Percentiles rank a stretch among this genome's conserved stretches.
Conservation (phyloP, 1,140 invertebrate genomes). For the Venustaconcha ellipsiformis region DNA sequence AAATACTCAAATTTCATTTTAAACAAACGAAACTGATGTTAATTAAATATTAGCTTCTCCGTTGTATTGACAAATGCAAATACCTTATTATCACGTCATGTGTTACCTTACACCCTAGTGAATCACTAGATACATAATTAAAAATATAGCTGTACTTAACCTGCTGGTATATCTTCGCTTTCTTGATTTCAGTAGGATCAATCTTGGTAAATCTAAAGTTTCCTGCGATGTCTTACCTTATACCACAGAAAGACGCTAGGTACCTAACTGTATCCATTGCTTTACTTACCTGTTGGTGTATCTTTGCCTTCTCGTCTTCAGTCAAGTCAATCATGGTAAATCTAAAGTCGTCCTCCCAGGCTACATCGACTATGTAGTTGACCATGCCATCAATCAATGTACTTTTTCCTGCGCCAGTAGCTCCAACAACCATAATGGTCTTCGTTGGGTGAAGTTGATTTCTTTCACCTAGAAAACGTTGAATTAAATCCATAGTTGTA, state of each 20-base stretch:
- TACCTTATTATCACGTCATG: too few relatives aligned
- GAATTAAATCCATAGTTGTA: too few relatives aligned
- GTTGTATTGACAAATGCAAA: too few relatives aligned
- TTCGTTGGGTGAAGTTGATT: background rate
- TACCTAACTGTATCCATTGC: too few relatives aligned
- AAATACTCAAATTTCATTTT: too few relatives aligned
- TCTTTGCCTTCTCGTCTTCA: background rate
- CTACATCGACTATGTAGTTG: slow-evolving; percentile 27
- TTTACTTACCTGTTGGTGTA: slow-evolving; percentile 5
- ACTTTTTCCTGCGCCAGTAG: slow-evolving; percentile 14
- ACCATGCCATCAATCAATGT: slow-evolving; percentile 19
- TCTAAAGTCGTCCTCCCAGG: slow-evolving; percentile 25
- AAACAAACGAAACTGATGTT: too few relatives aligned
- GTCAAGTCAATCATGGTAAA: slow-evolving; percentile 21
- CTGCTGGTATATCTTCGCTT: background rate
- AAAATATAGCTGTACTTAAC: background rate
- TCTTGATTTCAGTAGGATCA: slow-evolving; percentile 8
- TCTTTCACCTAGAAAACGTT: background rate
- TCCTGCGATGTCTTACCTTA: background rate
- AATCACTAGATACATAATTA: too few relatives aligned
- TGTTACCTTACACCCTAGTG: too few relatives aligned
- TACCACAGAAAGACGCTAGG: too few relatives aligned
- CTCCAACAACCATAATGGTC: slow-evolving; percentile 19
- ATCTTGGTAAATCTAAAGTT: slow-evolving; percentile 20
- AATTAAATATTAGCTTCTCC: too few relatives aligned